Conservation (phyloP, 2,113 vertebrate genomes). For the Todiramphus chloris region DNA sequence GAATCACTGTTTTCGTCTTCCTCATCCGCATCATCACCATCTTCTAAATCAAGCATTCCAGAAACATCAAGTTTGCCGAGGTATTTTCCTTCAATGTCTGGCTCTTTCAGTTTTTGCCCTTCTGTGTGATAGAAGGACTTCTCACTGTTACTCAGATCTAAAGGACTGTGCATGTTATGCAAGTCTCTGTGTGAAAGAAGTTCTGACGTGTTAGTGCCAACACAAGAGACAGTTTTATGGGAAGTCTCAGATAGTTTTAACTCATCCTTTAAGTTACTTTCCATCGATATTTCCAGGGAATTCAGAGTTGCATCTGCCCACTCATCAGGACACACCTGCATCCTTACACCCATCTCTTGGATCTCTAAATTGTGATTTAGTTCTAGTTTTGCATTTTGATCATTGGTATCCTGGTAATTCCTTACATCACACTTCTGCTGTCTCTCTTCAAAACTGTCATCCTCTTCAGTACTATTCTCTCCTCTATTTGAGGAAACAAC, state of each 20-base stretch:
- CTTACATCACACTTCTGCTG: not conserved
- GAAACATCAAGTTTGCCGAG: conserved; percentile 79
- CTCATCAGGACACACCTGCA: not conserved
- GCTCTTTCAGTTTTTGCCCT: conserved; percentile 87
- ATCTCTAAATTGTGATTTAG: not conserved
- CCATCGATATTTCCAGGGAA: not conserved
- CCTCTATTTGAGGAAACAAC: not conserved
- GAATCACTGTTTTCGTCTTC: conserved; percentile 98
- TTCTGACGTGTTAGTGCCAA: conserved; percentile 76
- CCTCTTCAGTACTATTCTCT: not conserved
- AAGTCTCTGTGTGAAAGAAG: conserved; percentile 61
- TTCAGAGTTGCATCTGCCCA: conserved; percentile 14
- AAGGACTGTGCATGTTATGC: not conserved
- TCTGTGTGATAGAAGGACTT: conserved; percentile 76
- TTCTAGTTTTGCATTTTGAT: not conserved
- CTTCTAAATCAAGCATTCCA: conserved; percentile 79
- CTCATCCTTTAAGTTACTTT: conserved; percentile 46
- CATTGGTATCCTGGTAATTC: not conserved
- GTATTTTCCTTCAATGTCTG: conserved; percentile 91
- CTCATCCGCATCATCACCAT: conserved; percentile 85
- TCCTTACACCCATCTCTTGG: not conserved
- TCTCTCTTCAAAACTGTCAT: not conserved
- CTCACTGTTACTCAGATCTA: conserved; percentile 48
- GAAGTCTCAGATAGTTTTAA: conserved; percentile 5
- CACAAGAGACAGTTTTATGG: conserved; percentile 66